Evolutionary conservation across 2,888 invertebrate species (phyloP).

Genomic region (Quadroppia sp.): DNA sequence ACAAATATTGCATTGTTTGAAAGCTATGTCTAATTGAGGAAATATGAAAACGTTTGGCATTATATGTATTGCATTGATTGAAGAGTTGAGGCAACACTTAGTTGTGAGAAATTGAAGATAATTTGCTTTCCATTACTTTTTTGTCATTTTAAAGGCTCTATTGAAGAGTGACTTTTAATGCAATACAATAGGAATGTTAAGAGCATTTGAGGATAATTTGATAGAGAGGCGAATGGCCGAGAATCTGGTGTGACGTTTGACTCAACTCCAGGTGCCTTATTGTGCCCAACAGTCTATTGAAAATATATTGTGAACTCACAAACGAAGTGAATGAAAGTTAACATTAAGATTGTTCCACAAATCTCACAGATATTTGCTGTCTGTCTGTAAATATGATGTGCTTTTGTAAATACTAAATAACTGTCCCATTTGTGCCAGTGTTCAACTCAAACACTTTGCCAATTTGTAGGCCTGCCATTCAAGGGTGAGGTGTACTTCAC

Average conservation of each 20-base stretch:
- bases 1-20: not conserved
- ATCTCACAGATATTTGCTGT: conserved; percentile 29
- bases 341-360: conserved; percentile 30
- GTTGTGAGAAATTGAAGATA: conserved; percentile 8
- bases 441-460: conserved; percentile 31
- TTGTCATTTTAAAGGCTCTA: conserved; percentile 27
- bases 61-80: no score
- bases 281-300: conserved; percentile 2
- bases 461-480: conserved; percentile 27
- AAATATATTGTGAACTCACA: conserved; percentile 9
- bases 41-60: no score
- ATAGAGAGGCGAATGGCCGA: conserved; percentile 25
- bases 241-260: conserved; percentile 36
- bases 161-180: conserved; percentile 37
- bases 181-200: conserved; percentile 32
- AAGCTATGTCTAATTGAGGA: not conserved
- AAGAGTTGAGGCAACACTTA: no score
- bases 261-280: conserved; percentile 34
- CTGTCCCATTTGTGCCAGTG: conserved; percentile 29
- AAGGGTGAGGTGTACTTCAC: conserved; percentile 14
- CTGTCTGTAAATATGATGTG: conserved; percentile 37
- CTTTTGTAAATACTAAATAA: conserved; percentile 32
- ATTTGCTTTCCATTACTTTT: conserved; percentile 28
- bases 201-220: conserved; percentile 10
- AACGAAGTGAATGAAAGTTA: conserved; percentile 23